phyloP scores from a whole-genome alignment of 2,113 vertebrate species.

The Acanthisitta chloris region DNA sequence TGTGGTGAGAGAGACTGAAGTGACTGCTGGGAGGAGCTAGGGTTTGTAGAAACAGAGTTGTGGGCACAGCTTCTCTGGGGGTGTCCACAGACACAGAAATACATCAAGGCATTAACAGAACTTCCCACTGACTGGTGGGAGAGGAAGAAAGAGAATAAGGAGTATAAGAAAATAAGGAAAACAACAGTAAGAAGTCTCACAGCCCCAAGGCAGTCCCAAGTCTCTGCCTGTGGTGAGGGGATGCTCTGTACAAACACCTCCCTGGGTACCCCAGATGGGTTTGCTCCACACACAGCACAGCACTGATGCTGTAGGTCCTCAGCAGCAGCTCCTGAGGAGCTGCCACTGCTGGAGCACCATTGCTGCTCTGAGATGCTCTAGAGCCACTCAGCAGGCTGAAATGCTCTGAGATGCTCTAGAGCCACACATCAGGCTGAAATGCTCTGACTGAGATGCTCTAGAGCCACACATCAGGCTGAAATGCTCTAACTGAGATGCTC shows the following conservation, averaged over 20 bases:
- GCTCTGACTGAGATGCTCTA: no score
- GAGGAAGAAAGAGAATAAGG: background rate
- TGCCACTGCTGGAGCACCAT: background rate
- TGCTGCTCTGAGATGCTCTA: no score
- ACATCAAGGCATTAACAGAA: background rate
- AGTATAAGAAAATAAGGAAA: background rate
- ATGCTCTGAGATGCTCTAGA: no score
- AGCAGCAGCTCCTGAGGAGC: background rate
- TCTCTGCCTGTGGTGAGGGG: background rate
- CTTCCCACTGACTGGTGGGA: fast-evolving
- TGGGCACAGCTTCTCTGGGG: background rate
- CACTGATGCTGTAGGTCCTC: background rate
- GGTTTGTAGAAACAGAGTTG: background rate
- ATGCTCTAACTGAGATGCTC: no score
- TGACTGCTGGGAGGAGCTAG: background rate
- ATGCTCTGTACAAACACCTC: background rate
- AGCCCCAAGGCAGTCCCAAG: fast-evolving
- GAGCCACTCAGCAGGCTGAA: no score
- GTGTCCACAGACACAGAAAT: background rate
- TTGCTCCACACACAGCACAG: background rate
- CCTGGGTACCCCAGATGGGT: fast-evolving
- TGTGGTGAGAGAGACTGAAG: background rate
- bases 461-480: no score
- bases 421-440: no score
- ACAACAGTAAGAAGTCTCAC: background rate